A percentile compares a stretch with the other conserved stretches of the same genome.
Conservation (phyloP, 2,797 vertebrate genomes). For the Diplodus sargus region DNA sequence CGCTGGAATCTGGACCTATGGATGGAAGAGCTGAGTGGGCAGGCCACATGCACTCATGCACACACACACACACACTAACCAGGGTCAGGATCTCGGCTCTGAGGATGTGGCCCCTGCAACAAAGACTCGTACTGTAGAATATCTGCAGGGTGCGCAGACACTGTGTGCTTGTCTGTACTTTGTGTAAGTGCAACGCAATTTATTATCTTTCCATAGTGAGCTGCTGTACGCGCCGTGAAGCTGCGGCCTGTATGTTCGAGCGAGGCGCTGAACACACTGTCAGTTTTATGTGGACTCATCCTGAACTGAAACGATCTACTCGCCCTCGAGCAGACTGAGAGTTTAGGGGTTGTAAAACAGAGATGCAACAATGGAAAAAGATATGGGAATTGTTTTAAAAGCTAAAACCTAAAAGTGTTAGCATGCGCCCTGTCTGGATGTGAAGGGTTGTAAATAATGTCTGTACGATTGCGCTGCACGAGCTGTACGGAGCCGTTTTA, state of each 20-base stretch:
- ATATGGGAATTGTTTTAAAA: too few species aligned
- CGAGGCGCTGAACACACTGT: background rate
- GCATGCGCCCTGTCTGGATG: too few species aligned
- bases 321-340: too few species aligned
- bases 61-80: slow-evolving; percentile 30
- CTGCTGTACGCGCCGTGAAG: slow-evolving; percentile 12
- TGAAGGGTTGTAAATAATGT: too few species aligned
- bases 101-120: slow-evolving; percentile 54
- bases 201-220: slow-evolving; percentile 62
- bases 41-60: slow-evolving; percentile 22
- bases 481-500: too few species aligned
- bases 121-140: slow-evolving; percentile 59
- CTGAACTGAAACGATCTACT: background rate
- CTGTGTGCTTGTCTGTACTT: slow-evolving; percentile 43
- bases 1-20: slow-evolving; percentile 67
- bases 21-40: slow-evolving; percentile 75
- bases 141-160: slow-evolving; percentile 39
- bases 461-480: too few species aligned
- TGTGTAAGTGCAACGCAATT: slow-evolving; percentile 51
- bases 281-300: background rate
- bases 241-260: background rate
- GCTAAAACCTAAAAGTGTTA: too few species aligned
- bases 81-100: slow-evolving; percentile 57
- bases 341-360: too few species aligned
- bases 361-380: too few species aligned